Conservation (phyloP, 2,797 vertebrate genomes). For the Euthynnus affinis region DNA sequence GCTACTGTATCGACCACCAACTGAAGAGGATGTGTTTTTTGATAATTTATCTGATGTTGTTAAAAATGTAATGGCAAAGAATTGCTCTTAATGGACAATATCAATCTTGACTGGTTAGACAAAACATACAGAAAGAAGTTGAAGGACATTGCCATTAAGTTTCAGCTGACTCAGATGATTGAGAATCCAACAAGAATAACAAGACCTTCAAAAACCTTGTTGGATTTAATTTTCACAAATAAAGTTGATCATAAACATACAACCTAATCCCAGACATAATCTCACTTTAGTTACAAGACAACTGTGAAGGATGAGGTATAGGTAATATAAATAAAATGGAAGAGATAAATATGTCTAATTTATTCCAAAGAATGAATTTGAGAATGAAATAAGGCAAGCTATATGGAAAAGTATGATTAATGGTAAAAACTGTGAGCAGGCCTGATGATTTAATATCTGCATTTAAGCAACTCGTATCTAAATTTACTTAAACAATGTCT, state of each 20-base stretch:
- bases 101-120: not conserved
- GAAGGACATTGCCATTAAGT: too few relatives aligned
- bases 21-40: not conserved
- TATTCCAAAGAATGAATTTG: not conserved
- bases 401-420: not conserved
- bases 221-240: too few relatives aligned
- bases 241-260: too few relatives aligned
- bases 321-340: not conserved
- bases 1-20: not conserved
- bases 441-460: not conserved
- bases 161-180: too few relatives aligned
- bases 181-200: too few relatives aligned
- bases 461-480: not conserved
- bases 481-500: not conserved
- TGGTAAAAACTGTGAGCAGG: not conserved
- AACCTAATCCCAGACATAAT: too few relatives aligned
- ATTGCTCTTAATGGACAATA: not conserved
- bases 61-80: not conserved
- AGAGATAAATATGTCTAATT: not conserved
- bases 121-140: not conserved
- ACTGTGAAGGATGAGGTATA: too few relatives aligned
- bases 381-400: constrained; percentile 2
- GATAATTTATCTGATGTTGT: not conserved
- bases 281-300: too few relatives aligned
- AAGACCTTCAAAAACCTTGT: too few relatives aligned